Evolutionary conservation across 2,797 vertebrate genomes (phyloP).

Genomic region (Cercopithecus diana): DNA sequence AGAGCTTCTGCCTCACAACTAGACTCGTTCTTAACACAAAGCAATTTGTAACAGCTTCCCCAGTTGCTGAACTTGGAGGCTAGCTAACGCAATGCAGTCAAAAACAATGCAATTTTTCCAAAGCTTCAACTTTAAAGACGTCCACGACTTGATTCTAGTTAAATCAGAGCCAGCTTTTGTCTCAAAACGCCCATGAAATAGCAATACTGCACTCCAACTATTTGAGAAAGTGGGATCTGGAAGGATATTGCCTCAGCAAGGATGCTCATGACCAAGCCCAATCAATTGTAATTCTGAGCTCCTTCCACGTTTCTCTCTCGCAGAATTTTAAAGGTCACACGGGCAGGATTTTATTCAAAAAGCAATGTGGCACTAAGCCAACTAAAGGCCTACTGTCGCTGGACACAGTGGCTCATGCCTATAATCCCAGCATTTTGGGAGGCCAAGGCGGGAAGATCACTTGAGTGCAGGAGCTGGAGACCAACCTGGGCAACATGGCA

Average conservation of each 20-base stretch:
- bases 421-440: neutral
- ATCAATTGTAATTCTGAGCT: neutral
- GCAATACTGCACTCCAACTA: neutral
- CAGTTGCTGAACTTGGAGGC: neutral
- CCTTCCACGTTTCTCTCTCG: neutral
- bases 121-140: constrained; percentile 38
- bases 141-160: constrained; percentile 32
- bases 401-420: neutral
- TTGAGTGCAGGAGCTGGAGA: neutral
- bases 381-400: neutral
- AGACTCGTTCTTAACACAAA: neutral
- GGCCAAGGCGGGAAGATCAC: neutral
- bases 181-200: constrained; percentile 53
- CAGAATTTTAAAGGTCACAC: neutral
- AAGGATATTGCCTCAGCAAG: neutral
- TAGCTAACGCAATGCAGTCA: neutral
- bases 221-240: neutral
- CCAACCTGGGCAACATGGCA: neutral
- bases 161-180: constrained; percentile 18
- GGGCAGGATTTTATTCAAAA: neutral
- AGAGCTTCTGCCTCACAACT: neutral
- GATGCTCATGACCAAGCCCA: neutral
- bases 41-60: neutral
- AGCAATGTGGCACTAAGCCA: neutral
- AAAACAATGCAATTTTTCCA: neutral